A percentile compares a stretch with the other conserved stretches of the same genome.
phyloP scores from a whole-genome alignment of 2,888 invertebrate genomes.

The Ophraella communa region DNA sequence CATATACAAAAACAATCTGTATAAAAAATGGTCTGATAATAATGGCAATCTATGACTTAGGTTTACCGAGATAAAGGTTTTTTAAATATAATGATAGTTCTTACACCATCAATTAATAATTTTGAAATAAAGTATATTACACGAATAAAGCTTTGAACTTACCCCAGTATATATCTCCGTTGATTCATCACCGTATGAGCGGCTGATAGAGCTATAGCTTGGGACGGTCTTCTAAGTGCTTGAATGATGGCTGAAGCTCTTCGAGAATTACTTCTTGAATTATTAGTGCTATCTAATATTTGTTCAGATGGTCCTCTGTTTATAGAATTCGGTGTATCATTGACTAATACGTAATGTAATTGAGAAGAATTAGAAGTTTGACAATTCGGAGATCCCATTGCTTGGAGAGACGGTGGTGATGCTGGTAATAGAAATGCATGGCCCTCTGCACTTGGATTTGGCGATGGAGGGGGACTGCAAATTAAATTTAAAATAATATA shows the following conservation, averaged over 20 bases:
- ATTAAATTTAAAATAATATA: not conserved
- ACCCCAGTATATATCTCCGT: slow-evolving; percentile 51
- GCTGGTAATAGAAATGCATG: slow-evolving; percentile 19
- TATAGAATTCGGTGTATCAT: slow-evolving; percentile 19
- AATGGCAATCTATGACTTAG: too few relatives aligned
- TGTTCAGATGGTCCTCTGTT: slow-evolving; percentile 21
- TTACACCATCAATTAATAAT: too few relatives aligned
- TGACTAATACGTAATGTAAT: slow-evolving; percentile 12
- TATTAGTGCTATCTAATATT: slow-evolving; percentile 4
- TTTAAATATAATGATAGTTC: too few relatives aligned
- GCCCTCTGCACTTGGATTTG: slow-evolving; percentile 17
- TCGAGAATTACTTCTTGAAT: slow-evolving; percentile 54
- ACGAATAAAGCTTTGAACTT: too few relatives aligned
- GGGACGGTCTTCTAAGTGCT: slow-evolving; percentile 68
- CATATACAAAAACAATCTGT: too few relatives aligned
- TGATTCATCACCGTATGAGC: slow-evolving; percentile 59
- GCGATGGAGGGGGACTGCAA: slow-evolving; percentile 32
- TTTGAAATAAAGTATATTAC: too few relatives aligned
- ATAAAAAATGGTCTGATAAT: too few relatives aligned
- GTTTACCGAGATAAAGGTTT: too few relatives aligned
- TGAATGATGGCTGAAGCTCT: slow-evolving; percentile 70
- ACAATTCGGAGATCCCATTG: not conserved
- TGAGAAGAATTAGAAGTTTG: not conserved
- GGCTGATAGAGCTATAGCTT: slow-evolving; percentile 66
- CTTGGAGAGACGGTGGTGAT: slow-evolving; percentile 15